Conservation (phyloP, 1,140 invertebrate species). For the Zeugodacus cucurbitae region DNA sequence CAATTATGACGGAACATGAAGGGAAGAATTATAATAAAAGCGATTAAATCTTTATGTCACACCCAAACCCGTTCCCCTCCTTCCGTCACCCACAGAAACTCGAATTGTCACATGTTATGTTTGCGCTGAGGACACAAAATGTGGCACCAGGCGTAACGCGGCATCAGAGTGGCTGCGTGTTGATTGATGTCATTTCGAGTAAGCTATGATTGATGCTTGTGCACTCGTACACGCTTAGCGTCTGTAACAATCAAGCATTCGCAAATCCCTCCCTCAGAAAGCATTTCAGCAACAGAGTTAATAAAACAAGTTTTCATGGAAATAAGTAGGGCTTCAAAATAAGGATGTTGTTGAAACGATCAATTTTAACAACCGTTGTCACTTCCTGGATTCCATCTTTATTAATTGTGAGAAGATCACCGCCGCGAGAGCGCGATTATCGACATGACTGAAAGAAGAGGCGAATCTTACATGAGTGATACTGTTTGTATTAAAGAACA, state of each 20-base stretch:
- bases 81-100: not conserved
- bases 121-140: too few species aligned
- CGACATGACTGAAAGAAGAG: too few species aligned
- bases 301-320: not conserved
- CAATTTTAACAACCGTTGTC: too few species aligned
- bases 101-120: not conserved
- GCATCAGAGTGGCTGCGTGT: not conserved
- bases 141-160: not conserved
- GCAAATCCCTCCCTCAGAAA: not conserved
- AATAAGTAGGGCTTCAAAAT: not conserved
- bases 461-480: too few species aligned
- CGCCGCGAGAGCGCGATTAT: too few species aligned
- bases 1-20: not conserved
- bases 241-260: too few species aligned
- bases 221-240: slow-evolving; percentile 4
- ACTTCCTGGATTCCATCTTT: too few species aligned
- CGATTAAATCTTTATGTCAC: slow-evolving; percentile 39
- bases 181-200: slow-evolving; percentile 65
- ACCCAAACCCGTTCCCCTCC: not conserved
- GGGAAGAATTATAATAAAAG: not conserved
- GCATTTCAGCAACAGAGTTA: not conserved
- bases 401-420: too few species aligned
- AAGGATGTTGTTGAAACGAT: not conserved
- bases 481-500: too few species aligned
- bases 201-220: slow-evolving; percentile 65